These are phyloP conservation scores for Xyrichtys novacula DNA, from an alignment of 2,797 vertebrate genomes.

Conservation along the genomic window DNA sequence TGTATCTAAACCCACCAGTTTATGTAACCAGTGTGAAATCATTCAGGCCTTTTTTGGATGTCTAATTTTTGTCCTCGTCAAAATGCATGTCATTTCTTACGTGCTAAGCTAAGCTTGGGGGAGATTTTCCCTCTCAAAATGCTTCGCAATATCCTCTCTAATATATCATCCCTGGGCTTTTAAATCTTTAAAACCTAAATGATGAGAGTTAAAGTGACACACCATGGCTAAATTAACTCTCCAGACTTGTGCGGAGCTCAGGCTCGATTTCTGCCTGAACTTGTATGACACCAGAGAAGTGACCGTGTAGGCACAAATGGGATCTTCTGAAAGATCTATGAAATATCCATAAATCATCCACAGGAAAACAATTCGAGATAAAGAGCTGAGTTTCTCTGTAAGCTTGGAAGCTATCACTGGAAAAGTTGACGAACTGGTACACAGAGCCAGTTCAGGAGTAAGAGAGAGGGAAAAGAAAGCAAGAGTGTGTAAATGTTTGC, in stretches of 20 bases:
- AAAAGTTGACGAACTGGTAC: conserved; percentile 45
- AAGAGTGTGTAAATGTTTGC: conserved; percentile 72
- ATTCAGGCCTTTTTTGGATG: neutral
- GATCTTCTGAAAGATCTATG: neutral
- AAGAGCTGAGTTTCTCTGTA: conserved; percentile 4
- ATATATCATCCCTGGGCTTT: neutral
- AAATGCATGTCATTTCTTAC: too few relatives aligned
- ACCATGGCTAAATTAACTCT: neutral
- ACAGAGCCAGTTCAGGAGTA: neutral
- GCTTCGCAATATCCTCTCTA: neutral
- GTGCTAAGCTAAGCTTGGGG: neutral
- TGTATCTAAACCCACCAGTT: neutral
- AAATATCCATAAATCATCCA: neutral
- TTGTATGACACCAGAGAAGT: neutral
- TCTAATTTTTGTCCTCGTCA: too few relatives aligned
- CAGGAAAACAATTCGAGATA: neutral
- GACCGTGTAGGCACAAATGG: neutral
- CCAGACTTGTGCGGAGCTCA: neutral
- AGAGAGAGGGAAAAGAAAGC: conserved; percentile 23
- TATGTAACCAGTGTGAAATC: neutral
- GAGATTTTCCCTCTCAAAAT: neutral
- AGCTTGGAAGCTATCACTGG: neutral
- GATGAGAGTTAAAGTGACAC: neutral
- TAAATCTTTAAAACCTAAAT: neutral
- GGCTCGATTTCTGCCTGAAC: neutral